These are phyloP conservation scores for Mobula birostris DNA, from an alignment of 2,113 vertebrate genomes.

Conservation along the genomic window DNA sequence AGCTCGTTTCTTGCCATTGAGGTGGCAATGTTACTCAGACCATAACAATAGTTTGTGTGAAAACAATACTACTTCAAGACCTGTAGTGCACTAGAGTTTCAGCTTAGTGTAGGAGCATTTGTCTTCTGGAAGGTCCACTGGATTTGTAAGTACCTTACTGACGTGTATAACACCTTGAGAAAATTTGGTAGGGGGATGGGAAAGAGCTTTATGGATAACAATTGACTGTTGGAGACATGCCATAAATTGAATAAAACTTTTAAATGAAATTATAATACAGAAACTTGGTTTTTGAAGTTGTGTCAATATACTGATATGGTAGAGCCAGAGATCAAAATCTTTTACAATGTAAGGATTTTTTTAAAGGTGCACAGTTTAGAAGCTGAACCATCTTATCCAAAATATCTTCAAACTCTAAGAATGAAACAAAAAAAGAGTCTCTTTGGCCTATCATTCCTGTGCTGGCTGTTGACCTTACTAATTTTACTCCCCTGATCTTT, in stretches of 20 bases:
- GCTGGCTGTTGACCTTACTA: too few relatives aligned
- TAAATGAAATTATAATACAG: background rate
- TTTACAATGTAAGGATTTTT: background rate
- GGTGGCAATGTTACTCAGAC: too few relatives aligned
- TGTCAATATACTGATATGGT: background rate
- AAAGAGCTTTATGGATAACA: background rate
- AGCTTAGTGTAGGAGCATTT: background rate
- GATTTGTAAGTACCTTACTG: background rate
- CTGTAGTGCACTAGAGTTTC: too few relatives aligned
- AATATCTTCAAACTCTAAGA: background rate
- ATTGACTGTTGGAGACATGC: background rate
- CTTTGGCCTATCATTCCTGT: too few relatives aligned
- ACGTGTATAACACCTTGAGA: background rate
- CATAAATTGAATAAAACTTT: background rate
- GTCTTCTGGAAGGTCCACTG: background rate
- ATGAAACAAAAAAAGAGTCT: background rate
- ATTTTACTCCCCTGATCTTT: background rate
- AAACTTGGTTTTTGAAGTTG: too few relatives aligned
- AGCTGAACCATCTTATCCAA: background rate
- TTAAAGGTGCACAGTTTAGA: background rate
- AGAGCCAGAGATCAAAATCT: background rate
- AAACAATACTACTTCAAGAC: too few relatives aligned
- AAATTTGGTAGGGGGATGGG: background rate
- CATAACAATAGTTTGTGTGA: too few relatives aligned
- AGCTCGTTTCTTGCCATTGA: too few relatives aligned